A percentile compares a stretch with the other conserved stretches of the same genome.
phyloP scores from a whole-genome alignment of 2,113 vertebrate species.

The Leucoraja erinaceus region DNA sequence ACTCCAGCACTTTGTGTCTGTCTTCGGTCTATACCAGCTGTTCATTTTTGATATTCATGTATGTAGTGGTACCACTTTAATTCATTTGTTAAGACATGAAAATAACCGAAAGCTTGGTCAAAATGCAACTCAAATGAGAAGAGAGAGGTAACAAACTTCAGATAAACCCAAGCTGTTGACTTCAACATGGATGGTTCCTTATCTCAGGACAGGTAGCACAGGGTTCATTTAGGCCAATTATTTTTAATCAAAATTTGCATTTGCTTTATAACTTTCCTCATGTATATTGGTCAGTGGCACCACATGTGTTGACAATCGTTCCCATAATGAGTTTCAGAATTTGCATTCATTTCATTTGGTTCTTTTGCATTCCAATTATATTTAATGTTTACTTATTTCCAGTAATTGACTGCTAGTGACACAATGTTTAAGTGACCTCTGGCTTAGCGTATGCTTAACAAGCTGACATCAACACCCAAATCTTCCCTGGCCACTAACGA shows the following conservation, averaged over 20 bases:
- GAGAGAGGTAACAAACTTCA: not conserved
- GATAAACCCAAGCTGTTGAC: not conserved
- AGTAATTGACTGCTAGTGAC: not conserved
- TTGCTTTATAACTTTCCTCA: not conserved
- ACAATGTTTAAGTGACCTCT: constrained; percentile 13
- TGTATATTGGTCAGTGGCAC: not conserved
- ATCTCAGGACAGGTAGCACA: not conserved
- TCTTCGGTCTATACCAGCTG: too few relatives aligned
- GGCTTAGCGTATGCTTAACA: not conserved
- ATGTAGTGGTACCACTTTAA: too few relatives aligned
- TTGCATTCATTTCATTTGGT: not conserved
- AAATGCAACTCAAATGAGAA: too few relatives aligned
- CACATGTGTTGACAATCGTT: not conserved
- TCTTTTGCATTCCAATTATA: not conserved
- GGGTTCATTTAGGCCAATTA: not conserved
- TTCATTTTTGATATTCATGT: too few relatives aligned
- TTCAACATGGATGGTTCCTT: not conserved
- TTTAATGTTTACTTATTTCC: not conserved
- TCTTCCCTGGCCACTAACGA: not conserved
- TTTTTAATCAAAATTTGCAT: not conserved
- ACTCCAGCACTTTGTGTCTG: too few relatives aligned
- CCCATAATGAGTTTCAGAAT: not conserved
- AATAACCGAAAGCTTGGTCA: too few relatives aligned
- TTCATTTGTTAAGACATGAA: too few relatives aligned
- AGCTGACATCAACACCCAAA: not conserved